Evolutionary conservation across 2,888 invertebrate species (phyloP), one percentile per base, ranked within the genome.

Genomic region (Pristionchus japonicus): DNA sequence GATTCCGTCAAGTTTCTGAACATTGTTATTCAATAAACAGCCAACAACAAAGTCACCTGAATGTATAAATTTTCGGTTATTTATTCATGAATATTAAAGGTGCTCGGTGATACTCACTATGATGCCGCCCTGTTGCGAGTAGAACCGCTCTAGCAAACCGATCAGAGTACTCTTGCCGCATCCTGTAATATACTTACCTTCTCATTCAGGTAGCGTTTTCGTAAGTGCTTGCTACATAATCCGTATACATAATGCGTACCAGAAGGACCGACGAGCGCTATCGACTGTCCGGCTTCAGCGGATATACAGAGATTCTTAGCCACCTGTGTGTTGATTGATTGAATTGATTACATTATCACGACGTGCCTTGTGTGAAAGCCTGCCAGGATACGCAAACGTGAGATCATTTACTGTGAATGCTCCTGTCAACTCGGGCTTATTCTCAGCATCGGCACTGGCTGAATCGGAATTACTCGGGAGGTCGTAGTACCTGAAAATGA

Each of bases 141-240:
- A 97, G 94, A 97, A 97, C 88, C 97, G 95, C 95, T 97, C 96
- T 0, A 97, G 94, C 47, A 97, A 95, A 93, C 97, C 97, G 88
- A 97, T 96, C 77, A 97, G 96, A 0, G 97, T 97, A 61, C 97
- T 97, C 95, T 97, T 97, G 6, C 97, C 97, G 94, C 97, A 97
- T 0, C 97, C 97, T 86, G 20, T n/a, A n/a, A n/a, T n/a, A n/a
- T n/a, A n/a, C n/a, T n/a, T n/a, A n/a, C n/a, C n/a, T n/a, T n/a
- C n/a, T n/a, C n/a, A n/a, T n/a, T n/a, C n/a, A n/a, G n/a, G n/a
- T n/a, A n/a, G n/a, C n/a, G n/a, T n/a, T n/a, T n/a, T n/a, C n/a
- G n/a, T n/a, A n/a, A n/a, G n/a, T n/a, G n/a, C n/a, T n/a, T n/a
- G n/a, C n/a, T n/a, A n/a, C n/a, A n/a, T n/a, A n/a, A n/a, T n/a